Base-by-base conservation (phyloP, 2,888 invertebrate genomes). In the Nasonovia ribisnigri region DNA sequence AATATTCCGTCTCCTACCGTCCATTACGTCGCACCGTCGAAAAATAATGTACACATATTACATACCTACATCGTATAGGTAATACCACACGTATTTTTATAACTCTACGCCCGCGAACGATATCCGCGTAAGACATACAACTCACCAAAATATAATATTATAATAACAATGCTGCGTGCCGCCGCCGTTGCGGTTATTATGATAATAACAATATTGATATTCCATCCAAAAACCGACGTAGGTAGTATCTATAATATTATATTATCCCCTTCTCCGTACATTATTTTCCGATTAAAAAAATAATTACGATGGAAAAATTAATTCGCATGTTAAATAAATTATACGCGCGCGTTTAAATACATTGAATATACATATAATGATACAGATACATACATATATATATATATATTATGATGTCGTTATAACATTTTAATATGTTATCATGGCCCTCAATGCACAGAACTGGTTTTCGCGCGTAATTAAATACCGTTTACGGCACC, bases 391-490 rank as follows among this genome's bases (percentile, higher is more conserved):
- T 67, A 20, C 6, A 67, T 13, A 67, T 5, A 60, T n/a, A 67
- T 67, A 11, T 67, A 67, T 67, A 36, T 36, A 77, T 77, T 36
- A 77, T 77, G 77, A 77, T 77, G 77, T 77, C 77, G 77, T 77
- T 77, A 77, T 36, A 36, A 77, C 77, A 77, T 77, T 77, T 8
- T 77, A 77, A 57, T 84, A 51, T 42, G 42, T 42, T 91, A 57
- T 46, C 29, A 48, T n/a, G 88, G 36, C 36, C 54, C 43, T 4
- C 60, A 60, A 46, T 60, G 36, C 4, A 88, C 60, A 20, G 26
- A 88, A 92, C 92, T 92, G 92, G 92, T 92, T 92, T 77, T 86
- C 86, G 67, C 92, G 42, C 77, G 92, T 92, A 92, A 92, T 92
- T 92, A 88, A 92, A 92, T 88, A 88, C 67, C 92, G 77, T 92